These are phyloP conservation scores for Eclectus roratus DNA, from an alignment of 2,113 vertebrate genomes.

Conservation along the genomic window DNA sequence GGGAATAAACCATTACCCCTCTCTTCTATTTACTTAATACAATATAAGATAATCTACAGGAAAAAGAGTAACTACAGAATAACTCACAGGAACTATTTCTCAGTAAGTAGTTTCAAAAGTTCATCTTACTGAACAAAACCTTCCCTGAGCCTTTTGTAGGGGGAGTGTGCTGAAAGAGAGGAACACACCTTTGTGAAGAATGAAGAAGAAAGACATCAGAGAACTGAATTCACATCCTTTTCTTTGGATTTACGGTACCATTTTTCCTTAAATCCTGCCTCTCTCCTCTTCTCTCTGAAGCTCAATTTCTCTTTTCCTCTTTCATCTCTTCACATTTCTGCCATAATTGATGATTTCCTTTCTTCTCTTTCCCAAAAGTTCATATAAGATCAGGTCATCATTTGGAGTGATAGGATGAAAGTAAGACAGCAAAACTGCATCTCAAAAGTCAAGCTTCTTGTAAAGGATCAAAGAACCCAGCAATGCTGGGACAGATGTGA, in stretches of 20 bases:
- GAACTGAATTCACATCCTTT: neutral
- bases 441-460: neutral
- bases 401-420: slow-evolving; percentile 8
- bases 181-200: neutral
- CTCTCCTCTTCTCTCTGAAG: neutral
- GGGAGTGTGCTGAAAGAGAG: neutral
- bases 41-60: neutral
- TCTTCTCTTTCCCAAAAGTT: slow-evolving; percentile 12
- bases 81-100: neutral
- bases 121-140: neutral
- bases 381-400: neutral
- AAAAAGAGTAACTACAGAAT: neutral
- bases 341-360: neutral
- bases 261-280: neutral
- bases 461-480: neutral
- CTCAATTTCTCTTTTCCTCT: neutral
- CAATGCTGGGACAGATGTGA: neutral
- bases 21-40: neutral
- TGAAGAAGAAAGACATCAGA: neutral
- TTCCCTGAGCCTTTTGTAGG: neutral
- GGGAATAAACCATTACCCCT: neutral
- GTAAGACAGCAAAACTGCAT: neutral
- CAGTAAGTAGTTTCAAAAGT: neutral
- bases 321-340: neutral
- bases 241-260: neutral